Conservation (phyloP, 2,797 vertebrate species). For the Periparus ater region DNA sequence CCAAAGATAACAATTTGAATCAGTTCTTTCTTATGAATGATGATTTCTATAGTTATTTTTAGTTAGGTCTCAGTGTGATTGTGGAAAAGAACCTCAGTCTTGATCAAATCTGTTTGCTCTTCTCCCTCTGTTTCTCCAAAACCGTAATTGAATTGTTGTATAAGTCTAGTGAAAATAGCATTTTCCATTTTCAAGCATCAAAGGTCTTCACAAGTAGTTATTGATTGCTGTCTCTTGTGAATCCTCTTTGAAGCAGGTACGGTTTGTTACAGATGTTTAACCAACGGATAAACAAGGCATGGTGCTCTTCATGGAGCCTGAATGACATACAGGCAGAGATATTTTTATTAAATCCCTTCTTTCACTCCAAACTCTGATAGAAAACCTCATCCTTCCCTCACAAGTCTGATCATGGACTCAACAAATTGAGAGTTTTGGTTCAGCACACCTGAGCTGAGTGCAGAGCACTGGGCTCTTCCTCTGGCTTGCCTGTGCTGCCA, state of each 20-base stretch:
- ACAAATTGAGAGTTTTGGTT: not conserved
- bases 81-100: not conserved
- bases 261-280: constrained; percentile 24
- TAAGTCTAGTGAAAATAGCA: constrained; percentile 8
- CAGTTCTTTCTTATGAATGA: not conserved
- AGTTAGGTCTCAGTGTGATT: not conserved
- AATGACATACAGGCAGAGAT: not conserved
- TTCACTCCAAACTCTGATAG: not conserved
- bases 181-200: constrained; percentile 57
- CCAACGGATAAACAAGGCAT: not conserved
- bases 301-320: not conserved
- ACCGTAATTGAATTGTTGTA: constrained; percentile 2
- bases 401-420: not conserved
- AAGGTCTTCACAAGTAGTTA: constrained; percentile 23
- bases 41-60: not conserved
- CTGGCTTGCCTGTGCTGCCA: not conserved
- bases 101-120: not conserved
- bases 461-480: not conserved
- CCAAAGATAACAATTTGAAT: not conserved
- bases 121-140: constrained; percentile 1
- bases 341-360: constrained; percentile 2
- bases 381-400: not conserved
- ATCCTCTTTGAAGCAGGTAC: constrained; percentile 7
- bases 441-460: not conserved
- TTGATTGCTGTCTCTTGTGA: constrained; percentile 10